Base-by-base conservation (phyloP, 2,888 invertebrate genomes). In the Bhutanitis thaidina region DNA sequence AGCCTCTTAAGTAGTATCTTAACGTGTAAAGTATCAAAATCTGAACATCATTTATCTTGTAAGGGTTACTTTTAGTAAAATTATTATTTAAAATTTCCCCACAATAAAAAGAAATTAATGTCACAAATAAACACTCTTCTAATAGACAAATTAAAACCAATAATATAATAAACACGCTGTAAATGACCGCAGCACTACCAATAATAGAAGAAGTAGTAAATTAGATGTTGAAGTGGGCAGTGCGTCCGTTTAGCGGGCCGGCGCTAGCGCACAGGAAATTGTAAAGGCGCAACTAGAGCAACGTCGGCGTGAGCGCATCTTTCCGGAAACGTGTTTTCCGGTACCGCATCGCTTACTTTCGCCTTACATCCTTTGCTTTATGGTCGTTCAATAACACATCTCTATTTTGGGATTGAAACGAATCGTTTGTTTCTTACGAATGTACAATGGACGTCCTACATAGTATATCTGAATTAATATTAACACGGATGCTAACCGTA, bases 251-350 rank as follows among this genome's bases (percentile, higher is more conserved):
- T 12, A 1, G 15, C 2, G 15, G 16, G 52, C 52, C 49, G 55
- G 57, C 62, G 63, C 60, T 61, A 69, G 67, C 78, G 71, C 71
- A 72, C 83, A 82, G 88, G 89, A 88, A 87, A 82, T 84, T 81
- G 78, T 88, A 86, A 88, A 86, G 80, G 80, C 81, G 75, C 84
- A 84, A 81, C 77, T 80, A 79, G 80, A 84, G 74, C 69, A 84
- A 74, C 70, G 67, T 57, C 62, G 65, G 64, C 70, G 73, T 73
- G 67, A 38, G 75, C 76, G 71, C 80, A 78, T 84, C 87, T 41
- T 84, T 87, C 85, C 85, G 84, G 82, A 71, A 69, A 65, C 63
- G 70, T 69, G 77, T 67, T 80, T 80, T 81, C 82, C 81, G 81
- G 76, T 73, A 66, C 61, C 67, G 53, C 55, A 67, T 63, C 65